phyloP scores from a whole-genome alignment of 2,113 vertebrate genomes.

The Peromyscus californicus region DNA sequence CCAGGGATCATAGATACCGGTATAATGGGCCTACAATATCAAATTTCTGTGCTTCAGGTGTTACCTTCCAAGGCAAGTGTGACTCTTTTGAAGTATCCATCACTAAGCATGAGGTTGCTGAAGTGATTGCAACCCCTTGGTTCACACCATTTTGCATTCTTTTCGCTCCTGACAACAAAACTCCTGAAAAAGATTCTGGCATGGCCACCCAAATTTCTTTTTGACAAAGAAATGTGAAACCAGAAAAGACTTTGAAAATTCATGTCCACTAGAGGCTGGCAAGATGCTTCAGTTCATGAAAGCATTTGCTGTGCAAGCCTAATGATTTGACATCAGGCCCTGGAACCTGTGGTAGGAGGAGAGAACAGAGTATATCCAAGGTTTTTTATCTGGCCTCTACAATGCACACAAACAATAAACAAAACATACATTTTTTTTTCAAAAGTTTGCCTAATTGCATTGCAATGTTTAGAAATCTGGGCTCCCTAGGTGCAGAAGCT shows the following conservation, averaged over 20 bases:
- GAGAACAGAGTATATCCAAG: not conserved
- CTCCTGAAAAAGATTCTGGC: not conserved
- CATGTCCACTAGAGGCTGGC: not conserved
- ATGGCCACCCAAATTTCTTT: not conserved
- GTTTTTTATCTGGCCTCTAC: not conserved
- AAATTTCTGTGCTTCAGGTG: not conserved
- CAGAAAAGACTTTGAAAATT: not conserved
- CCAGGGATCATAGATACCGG: not conserved
- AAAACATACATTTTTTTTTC: not conserved
- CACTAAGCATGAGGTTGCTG: not conserved
- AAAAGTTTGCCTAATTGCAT: not conserved
- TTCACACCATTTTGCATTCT: not conserved
- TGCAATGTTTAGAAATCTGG: not conserved
- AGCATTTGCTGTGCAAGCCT: not conserved
- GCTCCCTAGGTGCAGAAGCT: not conserved
- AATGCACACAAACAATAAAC: not conserved
- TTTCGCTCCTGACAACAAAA: not conserved
- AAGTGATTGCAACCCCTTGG: not conserved
- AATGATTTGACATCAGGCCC: not conserved
- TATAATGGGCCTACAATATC: not conserved
- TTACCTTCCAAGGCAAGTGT: not conserved
- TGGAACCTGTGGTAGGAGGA: not conserved
- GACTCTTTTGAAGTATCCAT: not conserved
- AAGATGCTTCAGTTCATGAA: not conserved
- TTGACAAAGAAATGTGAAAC: not conserved